Conservation (phyloP, 2,888 invertebrate species). For the Orthosia incerta region DNA sequence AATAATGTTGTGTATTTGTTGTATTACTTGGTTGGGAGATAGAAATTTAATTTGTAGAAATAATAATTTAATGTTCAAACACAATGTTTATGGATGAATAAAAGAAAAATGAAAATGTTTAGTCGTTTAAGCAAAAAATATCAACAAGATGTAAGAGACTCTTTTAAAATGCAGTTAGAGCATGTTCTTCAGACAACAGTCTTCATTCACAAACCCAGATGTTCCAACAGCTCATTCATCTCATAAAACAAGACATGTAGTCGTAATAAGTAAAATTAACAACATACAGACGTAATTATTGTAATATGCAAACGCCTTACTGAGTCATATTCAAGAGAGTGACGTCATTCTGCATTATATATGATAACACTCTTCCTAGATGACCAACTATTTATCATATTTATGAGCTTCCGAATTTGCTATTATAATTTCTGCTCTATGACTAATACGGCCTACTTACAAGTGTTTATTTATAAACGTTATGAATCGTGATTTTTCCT, state of each 20-base stretch:
- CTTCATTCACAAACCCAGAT: constrained; percentile 25
- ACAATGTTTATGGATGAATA: no score
- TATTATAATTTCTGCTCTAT: constrained; percentile 46
- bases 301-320: constrained; percentile 36
- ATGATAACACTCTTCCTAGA: constrained; percentile 37
- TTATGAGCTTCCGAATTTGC: constrained; percentile 46
- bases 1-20: no score
- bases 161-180: neutral
- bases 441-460: constrained; percentile 42
- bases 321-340: constrained; percentile 41
- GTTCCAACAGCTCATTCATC: constrained; percentile 19
- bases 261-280: constrained; percentile 35
- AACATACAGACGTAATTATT: constrained; percentile 22
- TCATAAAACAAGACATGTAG: constrained; percentile 24
- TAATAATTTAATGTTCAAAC: no score
- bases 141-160: neutral
- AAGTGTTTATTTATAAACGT: constrained; percentile 51
- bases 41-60: no score
- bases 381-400: constrained; percentile 45
- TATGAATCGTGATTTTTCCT: constrained; percentile 30
- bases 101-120: no score
- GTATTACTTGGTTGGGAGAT: no score
- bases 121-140: neutral
- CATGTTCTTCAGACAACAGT: neutral
- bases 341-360: constrained; percentile 47